Evolutionary conservation across 2,888 invertebrate species (phyloP), one percentile per base, ranked within the genome.

Genomic region (Magallana nippona): DNA sequence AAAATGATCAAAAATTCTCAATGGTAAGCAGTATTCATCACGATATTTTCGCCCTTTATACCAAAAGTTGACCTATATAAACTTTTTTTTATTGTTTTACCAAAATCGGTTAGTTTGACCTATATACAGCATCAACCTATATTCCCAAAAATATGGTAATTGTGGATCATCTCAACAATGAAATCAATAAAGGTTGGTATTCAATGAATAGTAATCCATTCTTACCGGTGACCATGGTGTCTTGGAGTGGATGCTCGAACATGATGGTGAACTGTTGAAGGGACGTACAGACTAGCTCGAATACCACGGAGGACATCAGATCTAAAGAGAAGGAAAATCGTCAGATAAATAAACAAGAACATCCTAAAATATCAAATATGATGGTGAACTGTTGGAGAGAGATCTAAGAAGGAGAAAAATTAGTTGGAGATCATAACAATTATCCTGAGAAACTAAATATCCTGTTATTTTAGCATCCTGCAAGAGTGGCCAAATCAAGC

Each of bases 171-270:
- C n/a, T n/a, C n/a, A n/a, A n/a, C n/a, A n/a, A n/a, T n/a, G n/a
- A n/a, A n/a, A n/a, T n/a, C n/a, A n/a, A n/a, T n/a, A n/a, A n/a
- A n/a, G n/a, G n/a, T n/a, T 44, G 44, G 44, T 44, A 44, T 44
- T 5, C 44, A 44, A 44, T 8, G 8, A 44, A 44, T 0, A 44
- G 8, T 44, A 8, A 44, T 44, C 44, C 44, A 44, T 44, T 57
- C 85, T 85, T 88, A 94, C 94, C 94, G 83, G 98, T 98, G 0
- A 98, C 97, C 96, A 98, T 96, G 86, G 97, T 97, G 94, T 98
- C 98, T 92, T 98, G 98, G 27, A 96, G 95, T 0, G 98, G 98
- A 95, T 98, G 98, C 93, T 98, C 98, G 92, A 99, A 96, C 11
- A 97, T 97, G 27, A 99, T 96, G 13, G 97, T 97, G 87, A 99